These are phyloP conservation scores for Paramormyrops hopkinsi DNA, from an alignment of 2,797 vertebrate species.

Conservation along the genomic window DNA sequence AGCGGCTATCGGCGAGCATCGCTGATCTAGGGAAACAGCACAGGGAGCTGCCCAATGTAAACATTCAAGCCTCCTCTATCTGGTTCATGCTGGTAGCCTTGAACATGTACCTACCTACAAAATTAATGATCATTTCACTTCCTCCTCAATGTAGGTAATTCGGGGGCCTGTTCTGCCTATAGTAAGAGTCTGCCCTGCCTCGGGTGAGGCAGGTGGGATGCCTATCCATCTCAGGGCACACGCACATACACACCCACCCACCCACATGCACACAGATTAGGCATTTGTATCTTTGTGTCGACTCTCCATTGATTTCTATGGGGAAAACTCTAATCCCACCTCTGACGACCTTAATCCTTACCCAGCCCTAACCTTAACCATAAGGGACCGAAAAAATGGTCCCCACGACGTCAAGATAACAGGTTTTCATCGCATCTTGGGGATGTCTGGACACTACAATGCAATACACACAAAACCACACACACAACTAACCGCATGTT, in stretches of 20 bases:
- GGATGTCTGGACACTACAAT: background rate
- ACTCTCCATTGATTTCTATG: background rate
- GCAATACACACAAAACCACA: background rate
- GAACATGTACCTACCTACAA: background rate
- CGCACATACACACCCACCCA: background rate
- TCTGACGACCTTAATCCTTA: background rate
- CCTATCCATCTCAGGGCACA: background rate
- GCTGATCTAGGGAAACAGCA: background rate
- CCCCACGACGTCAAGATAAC: background rate
- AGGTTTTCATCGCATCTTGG: background rate
- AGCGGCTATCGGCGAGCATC: background rate
- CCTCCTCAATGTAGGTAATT: background rate
- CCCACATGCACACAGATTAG: background rate
- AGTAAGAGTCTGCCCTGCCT: background rate
- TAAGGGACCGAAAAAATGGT: background rate
- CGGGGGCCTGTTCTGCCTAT: background rate
- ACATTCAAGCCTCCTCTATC: background rate
- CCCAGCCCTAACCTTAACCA: background rate
- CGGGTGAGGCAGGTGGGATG: background rate
- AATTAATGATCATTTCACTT: background rate
- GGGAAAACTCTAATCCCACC: background rate
- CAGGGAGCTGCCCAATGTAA: background rate
- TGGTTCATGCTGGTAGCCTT: background rate
- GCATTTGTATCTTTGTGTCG: background rate
- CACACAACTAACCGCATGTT: background rate